phyloP scores from a whole-genome alignment of 2,888 invertebrate genomes.

The Zygogramma bicolorata region DNA sequence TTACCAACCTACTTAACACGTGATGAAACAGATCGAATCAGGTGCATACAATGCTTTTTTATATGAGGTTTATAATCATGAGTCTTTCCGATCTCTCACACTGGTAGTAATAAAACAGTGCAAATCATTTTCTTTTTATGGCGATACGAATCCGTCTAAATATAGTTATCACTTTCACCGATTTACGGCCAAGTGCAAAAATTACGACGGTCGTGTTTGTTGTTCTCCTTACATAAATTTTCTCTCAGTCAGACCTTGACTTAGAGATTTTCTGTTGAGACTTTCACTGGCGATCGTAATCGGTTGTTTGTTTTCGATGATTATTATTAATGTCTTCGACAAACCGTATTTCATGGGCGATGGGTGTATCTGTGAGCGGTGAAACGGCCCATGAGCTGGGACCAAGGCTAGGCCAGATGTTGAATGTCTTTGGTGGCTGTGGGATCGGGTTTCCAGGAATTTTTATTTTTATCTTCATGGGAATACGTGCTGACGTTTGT shows the following conservation, averaged over 20 bases:
- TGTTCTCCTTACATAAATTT: constrained; percentile 44
- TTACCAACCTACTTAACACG: no score
- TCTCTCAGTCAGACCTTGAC: constrained; percentile 43
- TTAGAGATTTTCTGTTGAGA: constrained; percentile 32
- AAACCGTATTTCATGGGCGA: background rate
- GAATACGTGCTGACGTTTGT: background rate
- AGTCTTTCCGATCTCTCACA: no score
- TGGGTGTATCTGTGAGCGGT: background rate
- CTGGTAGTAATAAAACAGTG: no score
- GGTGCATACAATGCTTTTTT: no score
- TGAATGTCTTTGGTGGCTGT: background rate
- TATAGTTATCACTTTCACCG: constrained; percentile 20
- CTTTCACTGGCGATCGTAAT: constrained; percentile 12
- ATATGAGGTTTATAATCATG: no score
- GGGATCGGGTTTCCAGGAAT: background rate
- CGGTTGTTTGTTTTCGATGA: constrained; percentile 14
- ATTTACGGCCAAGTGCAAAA: constrained; percentile 36
- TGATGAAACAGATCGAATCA: no score
- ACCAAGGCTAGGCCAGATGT: background rate
- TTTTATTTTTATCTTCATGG: background rate
- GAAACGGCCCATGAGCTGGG: background rate
- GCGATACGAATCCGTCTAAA: constrained; percentile 10
- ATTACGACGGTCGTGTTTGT: constrained; percentile 27
- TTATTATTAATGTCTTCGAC: constrained; percentile 5
- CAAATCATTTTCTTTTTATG: background rate